A percentile compares a stretch with the other conserved stretches of the same genome.
Conservation (phyloP, 2,113 vertebrate species). For the Rhagologus leucostigma region DNA sequence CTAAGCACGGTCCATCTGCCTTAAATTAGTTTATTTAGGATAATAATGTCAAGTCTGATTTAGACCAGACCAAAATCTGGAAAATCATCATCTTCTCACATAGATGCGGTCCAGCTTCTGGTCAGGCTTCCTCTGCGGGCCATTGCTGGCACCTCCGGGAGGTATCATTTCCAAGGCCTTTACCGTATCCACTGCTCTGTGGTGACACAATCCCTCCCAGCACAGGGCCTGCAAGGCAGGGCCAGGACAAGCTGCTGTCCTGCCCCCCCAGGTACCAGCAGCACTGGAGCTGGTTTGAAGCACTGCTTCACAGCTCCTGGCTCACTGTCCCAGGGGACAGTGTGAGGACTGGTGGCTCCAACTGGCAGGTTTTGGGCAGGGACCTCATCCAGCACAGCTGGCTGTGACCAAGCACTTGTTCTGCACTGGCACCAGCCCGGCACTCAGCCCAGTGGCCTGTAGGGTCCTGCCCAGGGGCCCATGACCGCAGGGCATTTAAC, state of each 20-base stretch:
- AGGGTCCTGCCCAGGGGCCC: neutral
- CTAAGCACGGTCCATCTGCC: neutral
- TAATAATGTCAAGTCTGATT: neutral
- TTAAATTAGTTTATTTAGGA: neutral
- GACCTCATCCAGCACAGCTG: neutral
- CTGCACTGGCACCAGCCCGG: neutral
- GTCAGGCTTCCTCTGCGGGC: neutral
- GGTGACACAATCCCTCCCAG: neutral
- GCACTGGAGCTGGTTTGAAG: neutral
- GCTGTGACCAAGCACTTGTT: neutral
- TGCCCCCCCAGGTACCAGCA: neutral
- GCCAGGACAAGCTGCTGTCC: neutral
- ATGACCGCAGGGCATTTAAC: neutral
- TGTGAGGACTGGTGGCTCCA: neutral
- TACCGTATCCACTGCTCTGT: neutral
- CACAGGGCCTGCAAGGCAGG: neutral
- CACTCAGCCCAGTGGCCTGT: accelerated
- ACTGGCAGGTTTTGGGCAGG: neutral
- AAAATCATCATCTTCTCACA: neutral
- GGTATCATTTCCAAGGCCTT: neutral
- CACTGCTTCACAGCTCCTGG: neutral
- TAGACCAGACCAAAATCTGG: neutral
- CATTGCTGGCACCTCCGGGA: neutral
- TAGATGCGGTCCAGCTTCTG: neutral
- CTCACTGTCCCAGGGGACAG: neutral